phyloP scores from a whole-genome alignment of 2,113 vertebrate genomes.

The Anguilla japonica region DNA sequence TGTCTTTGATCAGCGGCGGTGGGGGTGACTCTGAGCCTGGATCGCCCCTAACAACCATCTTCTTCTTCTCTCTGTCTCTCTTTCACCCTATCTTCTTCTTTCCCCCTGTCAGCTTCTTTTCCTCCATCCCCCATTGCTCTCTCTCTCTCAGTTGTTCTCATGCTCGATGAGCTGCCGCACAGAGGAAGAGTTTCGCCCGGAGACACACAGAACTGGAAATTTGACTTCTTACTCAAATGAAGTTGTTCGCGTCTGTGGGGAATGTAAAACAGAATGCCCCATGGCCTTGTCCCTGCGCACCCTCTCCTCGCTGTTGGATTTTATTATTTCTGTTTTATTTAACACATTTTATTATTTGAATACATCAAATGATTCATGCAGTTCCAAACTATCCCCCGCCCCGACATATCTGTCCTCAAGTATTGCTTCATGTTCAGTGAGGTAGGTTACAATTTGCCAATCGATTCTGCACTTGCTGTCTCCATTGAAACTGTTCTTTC shows the following conservation, averaged over 20 bases:
- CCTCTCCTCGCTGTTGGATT: not conserved
- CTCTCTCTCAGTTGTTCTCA: not conserved
- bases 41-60: not conserved
- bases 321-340: not conserved
- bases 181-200: not conserved
- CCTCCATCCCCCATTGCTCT: not conserved
- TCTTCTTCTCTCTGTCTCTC: not conserved
- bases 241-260: not conserved
- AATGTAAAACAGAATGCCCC: slow-evolving; percentile 14
- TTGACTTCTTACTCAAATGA: slow-evolving; percentile 30
- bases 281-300: not conserved
- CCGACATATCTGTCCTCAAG: too few species aligned
- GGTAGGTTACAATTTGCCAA: too few species aligned
- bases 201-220: slow-evolving; percentile 24
- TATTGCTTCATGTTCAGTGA: too few species aligned
- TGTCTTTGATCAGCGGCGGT: slow-evolving; percentile 1
- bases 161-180: not conserved
- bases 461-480: too few species aligned
- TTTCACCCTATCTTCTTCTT: not conserved
- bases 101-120: not conserved
- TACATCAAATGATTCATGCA: not conserved
- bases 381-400: too few species aligned
- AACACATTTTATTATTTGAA: not conserved
- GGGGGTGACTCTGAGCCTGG: not conserved
- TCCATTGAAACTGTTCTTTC: too few species aligned